These are phyloP conservation scores for Poeciliopsis turrubarensis DNA, from an alignment of 2,113 vertebrate species.

Conservation along the genomic window DNA sequence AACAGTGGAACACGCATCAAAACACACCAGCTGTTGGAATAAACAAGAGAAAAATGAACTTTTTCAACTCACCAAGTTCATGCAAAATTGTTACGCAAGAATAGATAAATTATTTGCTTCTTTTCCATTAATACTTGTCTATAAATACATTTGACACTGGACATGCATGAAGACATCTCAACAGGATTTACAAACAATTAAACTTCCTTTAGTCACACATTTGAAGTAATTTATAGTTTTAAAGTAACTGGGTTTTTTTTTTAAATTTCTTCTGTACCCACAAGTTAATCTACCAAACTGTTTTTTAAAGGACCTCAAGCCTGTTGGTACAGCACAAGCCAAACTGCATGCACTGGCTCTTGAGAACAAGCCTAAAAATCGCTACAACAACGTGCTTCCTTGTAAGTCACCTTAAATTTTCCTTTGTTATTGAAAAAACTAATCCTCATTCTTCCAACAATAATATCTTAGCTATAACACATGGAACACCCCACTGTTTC, in stretches of 20 bases:
- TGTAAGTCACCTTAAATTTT: slow-evolving; percentile 83
- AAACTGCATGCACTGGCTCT: slow-evolving; percentile 82
- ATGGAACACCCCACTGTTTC: neutral
- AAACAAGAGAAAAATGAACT: no score
- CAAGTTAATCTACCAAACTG: neutral
- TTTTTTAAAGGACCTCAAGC: slow-evolving; percentile 84
- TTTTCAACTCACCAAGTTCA: no score
- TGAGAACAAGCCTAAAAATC: slow-evolving; percentile 95
- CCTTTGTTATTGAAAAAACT: slow-evolving; percentile 11
- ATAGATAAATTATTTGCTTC: no score
- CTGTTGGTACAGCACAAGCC: slow-evolving; percentile 84
- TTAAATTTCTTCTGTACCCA: neutral
- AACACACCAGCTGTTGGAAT: no score
- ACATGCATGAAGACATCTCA: neutral
- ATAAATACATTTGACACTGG: neutral
- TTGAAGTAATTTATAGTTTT: neutral
- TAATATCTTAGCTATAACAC: neutral
- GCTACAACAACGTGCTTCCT: slow-evolving; percentile 95
- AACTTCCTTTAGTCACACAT: neutral
- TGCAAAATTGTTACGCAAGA: no score
- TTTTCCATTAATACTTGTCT: no score
- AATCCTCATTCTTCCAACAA: neutral
- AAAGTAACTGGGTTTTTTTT: neutral
- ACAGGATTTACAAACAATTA: neutral
- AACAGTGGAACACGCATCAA: no score